Evolutionary conservation across 2,797 vertebrate species (phyloP), one percentile per base, ranked within the genome.

Genomic region (Naso thynnoides): DNA sequence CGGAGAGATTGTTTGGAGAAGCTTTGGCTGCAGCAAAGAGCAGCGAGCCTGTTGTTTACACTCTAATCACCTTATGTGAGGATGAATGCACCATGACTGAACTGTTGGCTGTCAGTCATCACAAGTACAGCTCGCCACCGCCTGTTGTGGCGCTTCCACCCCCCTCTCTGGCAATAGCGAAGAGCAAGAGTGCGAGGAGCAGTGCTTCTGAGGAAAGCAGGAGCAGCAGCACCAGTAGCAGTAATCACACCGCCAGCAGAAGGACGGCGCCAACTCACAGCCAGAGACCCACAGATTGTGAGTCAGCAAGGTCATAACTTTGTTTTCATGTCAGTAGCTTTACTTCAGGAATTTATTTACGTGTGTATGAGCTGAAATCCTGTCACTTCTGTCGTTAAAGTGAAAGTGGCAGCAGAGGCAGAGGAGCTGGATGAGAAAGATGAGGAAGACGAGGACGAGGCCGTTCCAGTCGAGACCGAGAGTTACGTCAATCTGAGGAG

Each of bases 401-500:
- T 78, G 47, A 91, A 87, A 77, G 80, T 68, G n/a, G 61, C 50
- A 0, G 52, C 1, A 39, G 87, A 82, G 10, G 41, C 60, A 9
- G 94, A 95, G 53, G 94, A 96, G 65, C 92, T 75, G 33, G 90
- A 92, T 15, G 92, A 93, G 64, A 83, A 47, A 27, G 90, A 95
- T 0, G 93, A 94, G 47, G 93, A 95, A 0, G 86, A 88, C 0
- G 94, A 95, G 8, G 93, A 93, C 6, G 87, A 93, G 1, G 89
- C 90, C 21, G 89, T 97, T 70, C 82, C 93, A 18, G 88, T 97
- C 36, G 94, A 97, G 90, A 96, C 81, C 0, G 96, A 98, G 84
- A 99, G 97, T 83, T 98, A 97, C 0, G 95, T 96, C 80, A 95
- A 96, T 83, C 91, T 97, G 79, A 96, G 94, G 91, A 98, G 96